Evolutionary conservation across 2,888 invertebrate species (phyloP), one percentile per base, ranked within the genome.

Genomic region (Cryptocephalus primarius): DNA sequence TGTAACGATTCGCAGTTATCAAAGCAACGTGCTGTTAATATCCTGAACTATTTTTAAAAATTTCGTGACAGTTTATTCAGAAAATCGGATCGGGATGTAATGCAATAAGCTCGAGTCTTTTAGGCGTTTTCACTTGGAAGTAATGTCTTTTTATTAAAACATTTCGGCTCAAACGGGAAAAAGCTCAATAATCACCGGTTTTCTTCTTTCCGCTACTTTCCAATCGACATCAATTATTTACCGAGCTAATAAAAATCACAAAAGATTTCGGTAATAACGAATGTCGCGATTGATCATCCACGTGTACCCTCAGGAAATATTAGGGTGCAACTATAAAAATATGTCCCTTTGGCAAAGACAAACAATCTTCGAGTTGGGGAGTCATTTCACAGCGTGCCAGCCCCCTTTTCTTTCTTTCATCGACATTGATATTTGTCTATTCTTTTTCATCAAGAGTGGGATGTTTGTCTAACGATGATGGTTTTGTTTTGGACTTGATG

Each of bases 351-450:
- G 47, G 48, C 55, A 58, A 58, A 59, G 55, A 58, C 52, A 45
- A 22, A 22, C 22, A 22, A 22, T 22, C 22, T 55, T 51, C 47
- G 52, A 52, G 48, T 50, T 49, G 57, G 55, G 56, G 52, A 56
- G 58, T 54, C 55, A 50, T 47, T 55, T 48, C 53, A 55, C 55
- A 60, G 58, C 58, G 56, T 58, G 55, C 22, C 22, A 22, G 22
- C 22, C 22, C 22, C 22, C 22, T 22, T 22, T 22, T 22, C 22
- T 22, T 22, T 48, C 51, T 52, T 58, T 51, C 54, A 57, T 56
- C 58, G 58, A 60, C 59, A 60, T 60, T 60, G 56, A 58, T 58
- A 57, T 57, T 58, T 49, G 53, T 48, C 53, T 47, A 50, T 49
- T 51, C 50, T 46, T 51, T 55, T 46, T 47, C 44, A 51, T 49